These are phyloP conservation scores for Paramuricea clavata DNA, from an alignment of 92 coral and sea anemone species.

Conservation along the genomic window DNA sequence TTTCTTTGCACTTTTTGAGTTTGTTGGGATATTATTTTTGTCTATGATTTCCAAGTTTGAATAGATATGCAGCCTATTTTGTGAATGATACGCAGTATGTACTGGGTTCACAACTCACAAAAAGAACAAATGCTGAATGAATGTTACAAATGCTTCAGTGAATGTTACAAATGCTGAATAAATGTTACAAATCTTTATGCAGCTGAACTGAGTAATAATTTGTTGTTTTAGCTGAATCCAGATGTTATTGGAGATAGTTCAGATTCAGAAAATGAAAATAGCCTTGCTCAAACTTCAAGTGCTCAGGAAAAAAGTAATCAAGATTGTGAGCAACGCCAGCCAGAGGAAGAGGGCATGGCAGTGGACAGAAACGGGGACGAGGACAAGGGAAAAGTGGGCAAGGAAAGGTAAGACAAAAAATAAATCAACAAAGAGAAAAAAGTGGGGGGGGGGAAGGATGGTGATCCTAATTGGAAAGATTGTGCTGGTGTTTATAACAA, in stretches of 20 bases:
- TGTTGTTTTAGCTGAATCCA: not conserved
- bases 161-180: not conserved
- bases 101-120: not conserved
- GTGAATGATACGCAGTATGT: not conserved
- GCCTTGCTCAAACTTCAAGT: not conserved
- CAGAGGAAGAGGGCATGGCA: not conserved
- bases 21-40: not conserved
- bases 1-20: not conserved
- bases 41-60: not conserved
- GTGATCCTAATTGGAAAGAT: slow-evolving; percentile 13
- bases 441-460: not conserved
- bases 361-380: not conserved
- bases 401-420: not conserved
- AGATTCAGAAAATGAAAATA: not conserved
- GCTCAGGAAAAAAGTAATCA: not conserved
- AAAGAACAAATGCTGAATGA: not conserved
- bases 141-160: too few relatives aligned
- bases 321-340: not conserved
- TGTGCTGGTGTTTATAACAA: not conserved
- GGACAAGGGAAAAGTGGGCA: slow-evolving; percentile 3
- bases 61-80: not conserved
- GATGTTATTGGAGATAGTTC: not conserved
- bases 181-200: not conserved
- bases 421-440: not conserved
- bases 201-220: not conserved